phyloP scores from a whole-genome alignment of 2,797 vertebrate genomes.

The Takifugu ocellatus region DNA sequence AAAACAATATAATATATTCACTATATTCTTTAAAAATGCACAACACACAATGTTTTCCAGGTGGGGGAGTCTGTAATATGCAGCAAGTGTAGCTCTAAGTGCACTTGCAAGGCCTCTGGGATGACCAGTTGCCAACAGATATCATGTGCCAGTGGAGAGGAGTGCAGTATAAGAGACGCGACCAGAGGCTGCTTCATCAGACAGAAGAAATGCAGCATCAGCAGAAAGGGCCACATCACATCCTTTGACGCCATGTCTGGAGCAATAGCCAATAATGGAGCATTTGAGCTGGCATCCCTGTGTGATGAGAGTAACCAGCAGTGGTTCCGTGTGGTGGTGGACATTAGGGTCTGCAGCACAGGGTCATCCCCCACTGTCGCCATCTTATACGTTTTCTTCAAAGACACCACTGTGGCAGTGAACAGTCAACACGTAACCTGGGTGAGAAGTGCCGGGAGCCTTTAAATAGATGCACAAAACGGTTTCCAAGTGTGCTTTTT shows the following conservation, averaged over 20 bases:
- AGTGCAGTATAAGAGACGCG: slow-evolving; percentile 64
- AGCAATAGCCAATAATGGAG: slow-evolving; percentile 38
- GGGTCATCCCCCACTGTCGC: slow-evolving; percentile 5
- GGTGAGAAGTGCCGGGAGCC: slow-evolving; percentile 65
- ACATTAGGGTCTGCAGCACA: slow-evolving; percentile 58
- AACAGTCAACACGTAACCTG: slow-evolving; percentile 63
- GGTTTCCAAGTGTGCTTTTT: neutral
- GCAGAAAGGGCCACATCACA: slow-evolving; percentile 43
- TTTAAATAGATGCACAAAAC: neutral
- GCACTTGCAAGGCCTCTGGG: slow-evolving; percentile 65
- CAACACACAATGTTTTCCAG: slow-evolving; percentile 43
- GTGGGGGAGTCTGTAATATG: slow-evolving; percentile 62
- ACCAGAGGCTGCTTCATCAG: slow-evolving; percentile 61
- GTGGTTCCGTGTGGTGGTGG: slow-evolving; percentile 79
- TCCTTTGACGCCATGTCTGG: slow-evolving; percentile 75
- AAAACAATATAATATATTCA: neutral
- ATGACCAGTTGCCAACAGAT: slow-evolving; percentile 58
- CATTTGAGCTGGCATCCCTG: slow-evolving; percentile 68
- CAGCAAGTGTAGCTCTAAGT: slow-evolving; percentile 65
- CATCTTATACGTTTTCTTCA: slow-evolving; percentile 66
- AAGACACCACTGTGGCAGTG: slow-evolving; percentile 60
- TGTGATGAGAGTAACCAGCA: slow-evolving; percentile 42
- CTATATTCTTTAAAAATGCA: no score
- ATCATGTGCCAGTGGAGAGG: slow-evolving; percentile 46
- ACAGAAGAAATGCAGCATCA: slow-evolving; percentile 62